These are phyloP conservation scores for Hypselothyrea guttata DNA, from an alignment of 2,888 invertebrate species.

Conservation along the genomic window DNA sequence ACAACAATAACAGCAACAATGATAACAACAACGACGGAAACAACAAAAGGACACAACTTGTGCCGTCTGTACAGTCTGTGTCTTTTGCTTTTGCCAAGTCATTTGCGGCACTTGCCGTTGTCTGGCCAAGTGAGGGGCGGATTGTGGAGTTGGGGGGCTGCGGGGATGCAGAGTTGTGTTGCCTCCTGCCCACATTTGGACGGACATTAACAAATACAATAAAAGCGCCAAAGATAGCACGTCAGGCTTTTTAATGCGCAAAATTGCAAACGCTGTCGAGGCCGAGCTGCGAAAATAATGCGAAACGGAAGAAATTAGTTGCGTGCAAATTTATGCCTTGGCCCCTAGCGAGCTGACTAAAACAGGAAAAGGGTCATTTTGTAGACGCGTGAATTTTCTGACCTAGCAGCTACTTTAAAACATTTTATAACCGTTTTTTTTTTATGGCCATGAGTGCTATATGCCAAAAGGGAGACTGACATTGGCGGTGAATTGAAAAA, in stretches of 20 bases:
- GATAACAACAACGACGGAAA: slow-evolving; percentile 59
- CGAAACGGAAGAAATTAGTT: slow-evolving; percentile 78
- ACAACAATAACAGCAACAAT: slow-evolving; percentile 17
- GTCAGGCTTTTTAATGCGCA: slow-evolving; percentile 77
- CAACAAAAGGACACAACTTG: slow-evolving; percentile 76
- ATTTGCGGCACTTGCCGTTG: slow-evolving; percentile 65
- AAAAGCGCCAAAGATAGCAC: slow-evolving; percentile 79
- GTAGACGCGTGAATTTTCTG: slow-evolving; percentile 72
- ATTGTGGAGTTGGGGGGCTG: slow-evolving; percentile 8
- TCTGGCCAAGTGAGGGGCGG: slow-evolving; percentile 13
- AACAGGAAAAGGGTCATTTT: slow-evolving; percentile 76
- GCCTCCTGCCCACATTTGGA: slow-evolving; percentile 32
- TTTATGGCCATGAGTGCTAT: slow-evolving; percentile 42
- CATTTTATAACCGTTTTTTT: slow-evolving; percentile 42
- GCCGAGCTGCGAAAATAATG: slow-evolving; percentile 70
- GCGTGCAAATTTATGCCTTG: slow-evolving; percentile 75
- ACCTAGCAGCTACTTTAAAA: slow-evolving; percentile 36
- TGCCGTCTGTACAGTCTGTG: slow-evolving; percentile 48
- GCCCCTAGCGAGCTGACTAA: slow-evolving; percentile 6
- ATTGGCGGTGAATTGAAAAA: slow-evolving; percentile 67
- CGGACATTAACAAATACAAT: slow-evolving; percentile 75
- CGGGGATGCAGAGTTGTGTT: too few relatives aligned
- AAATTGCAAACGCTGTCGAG: slow-evolving; percentile 71
- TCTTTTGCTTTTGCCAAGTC: slow-evolving; percentile 65
- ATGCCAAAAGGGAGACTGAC: slow-evolving; percentile 16